phyloP scores from a whole-genome alignment of 2,113 vertebrate genomes.

The Herpetotheres cachinnans region DNA sequence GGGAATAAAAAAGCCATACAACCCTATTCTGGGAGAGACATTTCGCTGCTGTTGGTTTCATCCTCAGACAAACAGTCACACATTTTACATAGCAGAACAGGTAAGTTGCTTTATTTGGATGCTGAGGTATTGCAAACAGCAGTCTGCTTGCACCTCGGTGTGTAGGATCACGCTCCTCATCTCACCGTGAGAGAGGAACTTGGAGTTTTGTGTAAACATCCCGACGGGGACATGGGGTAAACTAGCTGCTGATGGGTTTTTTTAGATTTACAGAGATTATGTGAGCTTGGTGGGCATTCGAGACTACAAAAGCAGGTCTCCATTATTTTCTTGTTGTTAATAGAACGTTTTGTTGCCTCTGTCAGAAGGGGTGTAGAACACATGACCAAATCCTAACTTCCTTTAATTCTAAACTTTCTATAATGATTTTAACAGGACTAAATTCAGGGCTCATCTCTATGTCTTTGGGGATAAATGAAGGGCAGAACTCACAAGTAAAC shows the following conservation, averaged over 20 bases:
- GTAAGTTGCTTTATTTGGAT: slow-evolving; percentile 56
- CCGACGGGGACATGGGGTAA: not conserved
- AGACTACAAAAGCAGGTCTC: not conserved
- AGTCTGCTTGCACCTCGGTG: not conserved
- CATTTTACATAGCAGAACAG: slow-evolving; percentile 97
- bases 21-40: slow-evolving; percentile 92
- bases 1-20: slow-evolving; percentile 98
- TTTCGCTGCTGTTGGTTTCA: slow-evolving; percentile 97
- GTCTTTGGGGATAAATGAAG: not conserved
- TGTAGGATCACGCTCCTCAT: not conserved
- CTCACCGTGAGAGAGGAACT: not conserved
- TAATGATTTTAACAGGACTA: not conserved
- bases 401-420: not conserved
- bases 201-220: not conserved
- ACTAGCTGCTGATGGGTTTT: not conserved
- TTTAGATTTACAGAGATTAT: not conserved
- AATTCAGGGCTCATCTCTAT: not conserved
- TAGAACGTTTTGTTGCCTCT: not conserved
- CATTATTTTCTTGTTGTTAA: not conserved
- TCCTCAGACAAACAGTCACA: slow-evolving; percentile 90
- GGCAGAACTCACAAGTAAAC: not conserved
- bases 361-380: not conserved
- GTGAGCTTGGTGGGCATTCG: not conserved
- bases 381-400: not conserved
- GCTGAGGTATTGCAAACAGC: not conserved